Conservation (phyloP, 1,140 invertebrate genomes). For the Pinna nobilis region DNA sequence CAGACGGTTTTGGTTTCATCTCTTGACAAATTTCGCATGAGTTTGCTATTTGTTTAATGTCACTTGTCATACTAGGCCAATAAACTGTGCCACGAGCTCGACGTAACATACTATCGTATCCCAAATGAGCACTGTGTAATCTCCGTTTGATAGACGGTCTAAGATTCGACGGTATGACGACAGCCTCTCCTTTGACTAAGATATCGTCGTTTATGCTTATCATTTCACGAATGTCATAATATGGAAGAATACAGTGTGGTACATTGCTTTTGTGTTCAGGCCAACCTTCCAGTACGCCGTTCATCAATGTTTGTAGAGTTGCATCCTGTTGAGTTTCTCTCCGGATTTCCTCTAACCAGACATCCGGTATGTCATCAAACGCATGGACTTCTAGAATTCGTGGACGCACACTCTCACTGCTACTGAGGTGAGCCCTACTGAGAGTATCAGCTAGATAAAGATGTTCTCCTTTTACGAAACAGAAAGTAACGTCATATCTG, state of each 20-base stretch:
- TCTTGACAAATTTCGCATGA: constrained; percentile 26
- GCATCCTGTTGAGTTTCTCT: constrained; percentile 15
- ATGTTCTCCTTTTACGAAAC: constrained; percentile 22
- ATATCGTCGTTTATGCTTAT: constrained; percentile 51
- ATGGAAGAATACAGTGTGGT: constrained; percentile 8
- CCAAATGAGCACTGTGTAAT: constrained; percentile 22
- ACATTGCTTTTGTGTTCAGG: constrained; percentile 26
- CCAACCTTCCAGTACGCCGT: constrained; percentile 33
- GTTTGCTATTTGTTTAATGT: constrained; percentile 12
- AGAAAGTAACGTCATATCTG: constrained; percentile 37
- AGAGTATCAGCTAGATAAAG: constrained; percentile 45
- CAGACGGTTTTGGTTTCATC: constrained; percentile 2
- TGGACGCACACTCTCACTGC: neutral
- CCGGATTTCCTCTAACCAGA: constrained; percentile 27
- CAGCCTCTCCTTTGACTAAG: constrained; percentile 22
- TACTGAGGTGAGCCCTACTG: constrained; percentile 26
- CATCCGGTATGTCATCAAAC: constrained; percentile 22
- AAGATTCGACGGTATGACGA: constrained; percentile 24
- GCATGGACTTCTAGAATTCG: neutral
- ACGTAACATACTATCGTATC: constrained; percentile 20
- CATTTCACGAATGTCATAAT: constrained; percentile 44
- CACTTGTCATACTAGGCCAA: constrained; percentile 25
- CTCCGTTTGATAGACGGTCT: constrained; percentile 15
- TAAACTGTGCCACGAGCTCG: constrained; percentile 14
- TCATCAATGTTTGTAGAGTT: constrained; percentile 7